These are phyloP conservation scores for Leucozona laternaria DNA, from an alignment of 2,888 invertebrate species.

Conservation along the genomic window DNA sequence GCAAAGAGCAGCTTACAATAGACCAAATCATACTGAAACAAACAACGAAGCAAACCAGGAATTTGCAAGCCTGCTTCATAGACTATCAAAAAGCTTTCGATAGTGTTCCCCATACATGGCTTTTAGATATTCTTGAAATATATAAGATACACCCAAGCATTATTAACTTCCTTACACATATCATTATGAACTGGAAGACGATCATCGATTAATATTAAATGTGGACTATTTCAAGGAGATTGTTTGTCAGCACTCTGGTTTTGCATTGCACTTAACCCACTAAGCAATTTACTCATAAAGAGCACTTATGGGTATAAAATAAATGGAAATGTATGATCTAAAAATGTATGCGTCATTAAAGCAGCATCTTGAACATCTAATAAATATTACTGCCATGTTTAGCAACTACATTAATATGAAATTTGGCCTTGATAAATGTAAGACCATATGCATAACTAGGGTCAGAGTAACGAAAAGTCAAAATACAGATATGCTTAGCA, in stretches of 20 bases:
- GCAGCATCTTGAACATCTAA: background rate
- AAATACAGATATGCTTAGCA: background rate
- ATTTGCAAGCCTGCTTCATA: too few relatives aligned
- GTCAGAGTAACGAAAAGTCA: background rate
- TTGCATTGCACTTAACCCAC: background rate
- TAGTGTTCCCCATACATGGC: background rate
- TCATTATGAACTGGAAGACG: background rate
- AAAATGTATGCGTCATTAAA: background rate
- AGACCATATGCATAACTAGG: background rate
- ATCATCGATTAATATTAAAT: too few relatives aligned
- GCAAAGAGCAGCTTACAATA: too few relatives aligned
- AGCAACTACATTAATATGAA: background rate
- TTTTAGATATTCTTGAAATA: background rate
- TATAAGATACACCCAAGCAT: background rate
- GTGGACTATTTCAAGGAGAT: background rate
- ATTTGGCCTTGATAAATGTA: background rate
- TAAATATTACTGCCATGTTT: background rate
- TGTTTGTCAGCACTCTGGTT: background rate
- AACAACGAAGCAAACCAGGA: too few relatives aligned
- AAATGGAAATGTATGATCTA: background rate
- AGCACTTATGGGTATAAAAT: too few relatives aligned
- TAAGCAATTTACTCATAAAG: background rate
- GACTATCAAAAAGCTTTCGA: too few relatives aligned
- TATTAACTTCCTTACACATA: background rate
- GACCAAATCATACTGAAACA: too few relatives aligned